These are phyloP conservation scores for Aplysina aerophoba DNA, from an alignment of 37 sponge, comb jelly and placozoan species.

Conservation along the genomic window DNA sequence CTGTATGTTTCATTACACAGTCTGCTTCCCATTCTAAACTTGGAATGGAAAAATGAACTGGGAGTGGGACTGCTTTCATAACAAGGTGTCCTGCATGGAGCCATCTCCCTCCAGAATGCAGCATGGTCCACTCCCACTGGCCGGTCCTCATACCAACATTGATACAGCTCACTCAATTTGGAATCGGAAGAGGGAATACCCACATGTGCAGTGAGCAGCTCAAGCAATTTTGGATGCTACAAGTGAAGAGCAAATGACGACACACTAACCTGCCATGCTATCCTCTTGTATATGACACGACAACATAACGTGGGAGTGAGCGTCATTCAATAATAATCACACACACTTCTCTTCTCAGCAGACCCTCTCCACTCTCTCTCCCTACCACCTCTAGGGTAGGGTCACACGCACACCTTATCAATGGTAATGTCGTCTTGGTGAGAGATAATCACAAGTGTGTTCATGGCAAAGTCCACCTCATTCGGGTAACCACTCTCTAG, in stretches of 20 bases:
- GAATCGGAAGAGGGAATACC: neutral
- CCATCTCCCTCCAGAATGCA: neutral
- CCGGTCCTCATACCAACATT: neutral
- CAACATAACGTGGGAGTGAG: too few relatives aligned
- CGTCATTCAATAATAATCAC: too few relatives aligned
- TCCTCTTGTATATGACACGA: too few relatives aligned
- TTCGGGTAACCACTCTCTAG: slow-evolving; percentile 80
- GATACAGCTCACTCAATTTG: neutral
- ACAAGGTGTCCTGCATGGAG: neutral
- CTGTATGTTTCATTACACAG: slow-evolving; percentile 7
- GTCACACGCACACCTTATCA: slow-evolving; percentile 9
- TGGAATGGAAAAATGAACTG: slow-evolving; percentile 16
- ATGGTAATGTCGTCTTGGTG: slow-evolving; percentile 27
- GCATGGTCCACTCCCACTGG: neutral
- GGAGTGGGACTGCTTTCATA: too few relatives aligned
- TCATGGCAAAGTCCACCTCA: slow-evolving; percentile 85
- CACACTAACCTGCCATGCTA: too few relatives aligned
- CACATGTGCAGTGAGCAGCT: slow-evolving; percentile 5
- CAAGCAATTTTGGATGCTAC: slow-evolving; percentile 3
- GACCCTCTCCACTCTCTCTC: neutral
- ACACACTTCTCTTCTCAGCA: neutral
- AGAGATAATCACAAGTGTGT: slow-evolving; percentile 66
- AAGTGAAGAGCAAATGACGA: too few relatives aligned
- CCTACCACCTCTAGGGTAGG: neutral
- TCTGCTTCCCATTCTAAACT: slow-evolving; percentile 15